Evolutionary conservation across 2,888 invertebrate genomes (phyloP).

Genomic region (Iselma pallidipennis): DNA sequence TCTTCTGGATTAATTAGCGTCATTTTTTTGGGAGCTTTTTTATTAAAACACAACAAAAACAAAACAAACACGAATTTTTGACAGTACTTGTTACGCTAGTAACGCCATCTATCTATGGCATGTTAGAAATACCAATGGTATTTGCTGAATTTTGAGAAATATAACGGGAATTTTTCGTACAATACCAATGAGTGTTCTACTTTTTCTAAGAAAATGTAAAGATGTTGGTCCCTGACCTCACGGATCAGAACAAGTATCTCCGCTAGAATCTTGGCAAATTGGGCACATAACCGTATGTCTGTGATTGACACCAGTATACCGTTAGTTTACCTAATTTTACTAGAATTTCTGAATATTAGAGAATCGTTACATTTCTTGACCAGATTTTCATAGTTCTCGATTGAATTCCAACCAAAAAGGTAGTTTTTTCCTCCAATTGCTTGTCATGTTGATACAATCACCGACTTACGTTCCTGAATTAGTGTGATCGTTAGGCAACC

Average conservation of each 20-base stretch:
- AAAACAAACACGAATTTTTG: not conserved
- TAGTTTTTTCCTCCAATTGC: no score
- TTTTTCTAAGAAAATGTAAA: constrained; percentile 18
- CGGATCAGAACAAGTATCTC: constrained; percentile 7
- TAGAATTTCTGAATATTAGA: not conserved
- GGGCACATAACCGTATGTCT: not conserved
- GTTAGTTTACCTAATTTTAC: not conserved
- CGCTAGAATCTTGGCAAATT: constrained; percentile 5
- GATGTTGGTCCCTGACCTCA: constrained; percentile 20
- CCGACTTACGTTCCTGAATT: not conserved
- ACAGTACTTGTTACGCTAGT: constrained; percentile 1
- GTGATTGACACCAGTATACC: not conserved
- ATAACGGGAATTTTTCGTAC: no score
- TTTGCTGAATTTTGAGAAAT: no score
- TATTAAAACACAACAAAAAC: not conserved
- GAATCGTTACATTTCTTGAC: not conserved
- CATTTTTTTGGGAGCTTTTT: constrained; percentile 11
- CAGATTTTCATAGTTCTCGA: no score
- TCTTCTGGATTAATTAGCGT: constrained; percentile 30
- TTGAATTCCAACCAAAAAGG: no score
- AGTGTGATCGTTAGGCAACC: constrained; percentile 2
- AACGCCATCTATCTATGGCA: no score
- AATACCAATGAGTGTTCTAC: constrained; percentile 21
- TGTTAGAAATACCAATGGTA: no score
- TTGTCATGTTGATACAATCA: not conserved